Evolutionary conservation across 2,797 vertebrate genomes (phyloP), one percentile per base, ranked within the genome.

Genomic region (Onychomys leucogaster): DNA sequence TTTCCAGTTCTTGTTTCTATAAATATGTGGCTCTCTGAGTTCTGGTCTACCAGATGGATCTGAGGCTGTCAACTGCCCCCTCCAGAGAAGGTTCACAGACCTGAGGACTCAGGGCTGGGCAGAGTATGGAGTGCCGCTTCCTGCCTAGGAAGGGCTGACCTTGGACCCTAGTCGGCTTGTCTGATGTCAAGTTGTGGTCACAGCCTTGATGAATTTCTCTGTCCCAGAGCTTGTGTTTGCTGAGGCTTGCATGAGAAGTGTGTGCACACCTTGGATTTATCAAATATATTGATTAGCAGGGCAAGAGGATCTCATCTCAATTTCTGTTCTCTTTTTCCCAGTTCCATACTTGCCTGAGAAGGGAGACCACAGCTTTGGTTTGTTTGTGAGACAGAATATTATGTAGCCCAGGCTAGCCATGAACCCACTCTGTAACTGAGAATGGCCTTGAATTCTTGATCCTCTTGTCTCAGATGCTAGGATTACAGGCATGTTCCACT

Each of bases 1-100:
- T 67, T 86, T 19, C 73, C 12, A 87, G 75, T 52, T 89, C 75
- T 91, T 65, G 65, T 32, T 78, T 84, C 90, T n/a, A 71, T 92
- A 49, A 95, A 43, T 71, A 8, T 37, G 46, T 94, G 41, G 89
- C 61, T 34, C 0, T 34, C 13, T 65, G 84, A 67, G 63, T 88
- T 91, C 59, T 77, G 71, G 55, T 63, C 43, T 90, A 8, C 88
- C 11, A 12, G 37, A 19, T 73, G 8, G 69, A 76, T 27, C 76
- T 57, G 52, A 43, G 89, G 90, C 61, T n/a, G 16, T 37, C n/a
- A 80, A 80, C 46, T 86, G 52, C 9, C 75, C 49, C 88, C 69
- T 86, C n/a, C n/a, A 21, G 41, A 57, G 27, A 29, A 59, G 63
- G 34, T 41, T 87, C 55, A 57, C 0, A 32, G n/a, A 43, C 61